Evolutionary conservation across 53 echinoderm and acorn worm genomes (phyloP), one percentile per base, ranked within the genome.

Genomic region (Pentamera pediparva): DNA sequence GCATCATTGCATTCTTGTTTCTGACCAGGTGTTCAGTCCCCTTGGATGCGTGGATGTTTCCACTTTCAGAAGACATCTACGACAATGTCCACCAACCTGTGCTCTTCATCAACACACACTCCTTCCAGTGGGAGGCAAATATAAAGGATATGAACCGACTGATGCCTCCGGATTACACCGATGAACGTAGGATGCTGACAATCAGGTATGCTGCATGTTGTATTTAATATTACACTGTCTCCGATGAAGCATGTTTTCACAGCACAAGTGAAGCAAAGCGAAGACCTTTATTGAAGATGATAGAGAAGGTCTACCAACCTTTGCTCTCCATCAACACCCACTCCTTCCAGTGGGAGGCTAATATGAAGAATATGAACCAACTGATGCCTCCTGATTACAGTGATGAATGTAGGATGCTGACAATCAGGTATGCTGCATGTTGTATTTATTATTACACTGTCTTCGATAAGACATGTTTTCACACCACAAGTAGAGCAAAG

Each of bases 291-390:
- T n/a, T n/a, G n/a, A n/a, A n/a, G n/a, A n/a, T n/a, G n/a, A n/a
- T n/a, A n/a, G 75, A 82, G 53, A 67, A 83, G 47, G 77, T 95
- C 61, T 57, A 72, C 4, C 90, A 95, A 26, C 96, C 96, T 2
- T n/a, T 95, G 5, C 79, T 95, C 18, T 76, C 91, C 21, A 80
- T 95, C 67, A 95, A 95, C 78, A 88, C 96, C 0, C 87, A 91
- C 75, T 78, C 59, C 47, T 95, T 95, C 37, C 85, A 95, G 10
- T 95, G 96, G 96, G 75, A 62, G 34, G 78, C 60, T 10, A 95
- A 95, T 41, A 77, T 95, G 8, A 75, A 62, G 3, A 55, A 26
- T 24, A 82, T 91, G 77, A 76, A 38, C n/a, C 62, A 63, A 54
- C 70, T 91, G 50, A 67, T 95, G 54, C 82, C 82, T 22, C 49